A percentile compares a stretch with the other conserved stretches of the same genome.
Conservation (phyloP, 2,113 vertebrate species). For the Eidolon helvum region DNA sequence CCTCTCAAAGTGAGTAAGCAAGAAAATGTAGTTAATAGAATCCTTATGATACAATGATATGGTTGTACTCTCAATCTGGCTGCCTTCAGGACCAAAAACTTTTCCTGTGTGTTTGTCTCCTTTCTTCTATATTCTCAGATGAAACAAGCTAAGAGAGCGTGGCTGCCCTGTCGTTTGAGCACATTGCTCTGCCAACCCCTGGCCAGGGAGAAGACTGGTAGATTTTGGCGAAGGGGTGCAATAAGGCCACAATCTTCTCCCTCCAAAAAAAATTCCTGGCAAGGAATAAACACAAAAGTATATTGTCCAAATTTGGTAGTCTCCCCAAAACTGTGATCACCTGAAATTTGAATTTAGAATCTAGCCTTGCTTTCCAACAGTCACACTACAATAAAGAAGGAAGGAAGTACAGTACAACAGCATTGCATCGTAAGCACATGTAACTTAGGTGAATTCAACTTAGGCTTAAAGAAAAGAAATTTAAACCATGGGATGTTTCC, state of each 20-base stretch:
- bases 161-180: background rate
- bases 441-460: background rate
- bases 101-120: background rate
- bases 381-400: background rate
- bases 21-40: background rate
- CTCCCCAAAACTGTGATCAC: background rate
- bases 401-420: background rate
- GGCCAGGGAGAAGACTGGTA: background rate
- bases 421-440: background rate
- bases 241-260: background rate
- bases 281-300: constrained; percentile 23
- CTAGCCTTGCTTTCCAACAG: background rate
- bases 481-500: background rate
- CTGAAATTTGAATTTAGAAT: background rate
- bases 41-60: background rate
- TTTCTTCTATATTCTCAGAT: background rate
- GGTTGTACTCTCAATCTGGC: background rate
- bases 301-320: background rate
- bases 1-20: background rate
- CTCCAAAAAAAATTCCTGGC: background rate
- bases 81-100: background rate
- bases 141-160: background rate
- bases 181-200: background rate
- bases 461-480: background rate
- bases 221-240: background rate